These are phyloP conservation scores for Athalia cordata DNA, from an alignment of 2,888 invertebrate genomes.

Conservation along the genomic window DNA sequence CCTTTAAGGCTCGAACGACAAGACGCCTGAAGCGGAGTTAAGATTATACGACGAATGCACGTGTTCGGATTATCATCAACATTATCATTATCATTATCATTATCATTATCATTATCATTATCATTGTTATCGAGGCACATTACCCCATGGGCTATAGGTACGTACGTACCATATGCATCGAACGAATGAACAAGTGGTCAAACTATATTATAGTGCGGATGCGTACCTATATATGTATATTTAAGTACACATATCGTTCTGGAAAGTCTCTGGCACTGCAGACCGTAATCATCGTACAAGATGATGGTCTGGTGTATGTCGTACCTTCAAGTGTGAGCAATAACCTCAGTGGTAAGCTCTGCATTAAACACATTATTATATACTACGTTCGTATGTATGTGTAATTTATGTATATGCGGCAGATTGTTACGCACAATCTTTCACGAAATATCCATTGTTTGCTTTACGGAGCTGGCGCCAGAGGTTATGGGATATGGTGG, in stretches of 20 bases:
- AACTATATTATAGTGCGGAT: not conserved
- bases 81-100: constrained; percentile 33
- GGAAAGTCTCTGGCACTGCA: not conserved
- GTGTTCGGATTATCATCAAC: constrained; percentile 27
- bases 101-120: constrained; percentile 32
- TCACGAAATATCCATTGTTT: constrained; percentile 15
- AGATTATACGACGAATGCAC: constrained; percentile 24
- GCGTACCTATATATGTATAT: not conserved
- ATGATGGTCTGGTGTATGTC: constrained; percentile 22
- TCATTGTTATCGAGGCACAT: constrained; percentile 14
- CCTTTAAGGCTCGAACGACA: constrained; percentile 11
- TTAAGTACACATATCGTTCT: constrained; percentile 6
- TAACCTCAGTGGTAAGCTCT: not conserved
- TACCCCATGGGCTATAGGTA: too few species aligned
- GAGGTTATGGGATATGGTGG: not conserved
- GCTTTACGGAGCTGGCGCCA: not conserved
- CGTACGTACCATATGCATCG: constrained; percentile 15
- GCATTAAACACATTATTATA: too few species aligned
- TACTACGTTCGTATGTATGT: not conserved
- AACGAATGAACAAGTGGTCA: constrained; percentile 34
- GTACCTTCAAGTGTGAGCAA: constrained; percentile 1
- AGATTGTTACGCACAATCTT: not conserved
- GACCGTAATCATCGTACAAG: constrained; percentile 4
- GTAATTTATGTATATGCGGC: not conserved
- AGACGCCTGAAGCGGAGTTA: not conserved